Percentiles rank a stretch among this genome's conserved stretches.
phyloP scores from a whole-genome alignment of 2,797 vertebrate genomes.

The Tauraco hartlaubi region DNA sequence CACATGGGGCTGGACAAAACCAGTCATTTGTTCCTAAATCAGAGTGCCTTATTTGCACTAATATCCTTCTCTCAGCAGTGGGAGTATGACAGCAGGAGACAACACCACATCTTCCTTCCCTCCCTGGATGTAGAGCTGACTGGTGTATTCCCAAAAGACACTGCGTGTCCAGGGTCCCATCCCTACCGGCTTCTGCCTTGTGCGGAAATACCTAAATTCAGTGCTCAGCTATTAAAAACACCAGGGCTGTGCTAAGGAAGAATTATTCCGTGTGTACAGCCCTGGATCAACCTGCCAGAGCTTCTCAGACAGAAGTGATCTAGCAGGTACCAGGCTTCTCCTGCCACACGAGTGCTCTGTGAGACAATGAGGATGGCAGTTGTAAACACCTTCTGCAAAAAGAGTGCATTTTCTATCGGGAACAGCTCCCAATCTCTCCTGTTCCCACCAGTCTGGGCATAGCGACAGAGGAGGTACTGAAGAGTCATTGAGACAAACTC shows the following conservation, averaged over 20 bases:
- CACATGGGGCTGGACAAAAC: not conserved
- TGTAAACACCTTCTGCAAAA: not conserved
- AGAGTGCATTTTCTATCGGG: not conserved
- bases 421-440: not conserved
- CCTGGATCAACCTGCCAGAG: not conserved
- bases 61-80: accelerated
- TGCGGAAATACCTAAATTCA: not conserved
- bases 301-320: not conserved
- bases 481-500: not conserved
- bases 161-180: not conserved
- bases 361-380: not conserved
- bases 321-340: not conserved
- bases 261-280: not conserved
- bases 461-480: not conserved
- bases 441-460: not conserved
- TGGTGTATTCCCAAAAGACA: not conserved
- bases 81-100: not conserved
- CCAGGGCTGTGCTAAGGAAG: not conserved
- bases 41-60: not conserved
- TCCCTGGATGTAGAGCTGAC: not conserved
- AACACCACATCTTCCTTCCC: not conserved
- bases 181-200: not conserved
- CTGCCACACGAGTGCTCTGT: not conserved
- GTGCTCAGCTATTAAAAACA: not conserved
- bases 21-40: not conserved